A percentile compares a stretch with the other conserved stretches of the same genome.
Evolutionary conservation across 2,113 vertebrate genomes (phyloP).

Genomic region (Lota lota): DNA sequence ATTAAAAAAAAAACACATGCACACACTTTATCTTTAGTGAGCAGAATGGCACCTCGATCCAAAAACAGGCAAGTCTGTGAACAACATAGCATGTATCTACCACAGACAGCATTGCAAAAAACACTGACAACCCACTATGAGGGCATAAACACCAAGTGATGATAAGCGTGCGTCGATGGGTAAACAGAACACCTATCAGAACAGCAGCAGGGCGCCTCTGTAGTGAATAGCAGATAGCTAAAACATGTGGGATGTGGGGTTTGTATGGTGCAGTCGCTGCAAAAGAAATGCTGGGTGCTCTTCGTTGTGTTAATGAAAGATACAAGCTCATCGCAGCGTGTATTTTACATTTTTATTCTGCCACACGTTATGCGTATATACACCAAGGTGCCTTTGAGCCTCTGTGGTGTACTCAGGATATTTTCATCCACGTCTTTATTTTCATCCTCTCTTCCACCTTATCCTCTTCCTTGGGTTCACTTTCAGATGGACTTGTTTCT

Average conservation of each 20-base stretch:
- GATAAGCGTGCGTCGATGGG: too few relatives aligned
- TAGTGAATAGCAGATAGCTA: too few relatives aligned
- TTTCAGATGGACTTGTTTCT: background rate
- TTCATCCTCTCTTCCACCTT: background rate
- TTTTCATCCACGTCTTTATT: background rate
- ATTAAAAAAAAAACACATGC: too few relatives aligned
- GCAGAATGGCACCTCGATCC: too few relatives aligned
- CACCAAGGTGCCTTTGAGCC: background rate
- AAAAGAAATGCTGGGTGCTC: conserved; percentile 11
- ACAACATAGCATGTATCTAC: too few relatives aligned
- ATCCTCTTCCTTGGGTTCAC: background rate
- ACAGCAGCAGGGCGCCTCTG: too few relatives aligned
- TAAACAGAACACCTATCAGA: too few relatives aligned
- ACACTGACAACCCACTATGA: too few relatives aligned
- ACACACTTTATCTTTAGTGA: too few relatives aligned
- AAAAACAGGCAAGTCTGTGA: too few relatives aligned
- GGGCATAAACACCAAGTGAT: too few relatives aligned
- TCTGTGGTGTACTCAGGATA: background rate
- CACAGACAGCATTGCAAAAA: too few relatives aligned
- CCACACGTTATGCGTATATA: background rate
- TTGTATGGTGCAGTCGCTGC: conserved; percentile 30
- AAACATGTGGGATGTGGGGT: conserved; percentile 26
- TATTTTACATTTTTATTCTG: background rate
- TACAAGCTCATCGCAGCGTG: conserved; percentile 5
- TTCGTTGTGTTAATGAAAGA: conserved; percentile 16